Percentiles rank a stretch among this genome's conserved stretches.
Conservation (phyloP, 2,113 vertebrate genomes). For the Ciconia maguari region DNA sequence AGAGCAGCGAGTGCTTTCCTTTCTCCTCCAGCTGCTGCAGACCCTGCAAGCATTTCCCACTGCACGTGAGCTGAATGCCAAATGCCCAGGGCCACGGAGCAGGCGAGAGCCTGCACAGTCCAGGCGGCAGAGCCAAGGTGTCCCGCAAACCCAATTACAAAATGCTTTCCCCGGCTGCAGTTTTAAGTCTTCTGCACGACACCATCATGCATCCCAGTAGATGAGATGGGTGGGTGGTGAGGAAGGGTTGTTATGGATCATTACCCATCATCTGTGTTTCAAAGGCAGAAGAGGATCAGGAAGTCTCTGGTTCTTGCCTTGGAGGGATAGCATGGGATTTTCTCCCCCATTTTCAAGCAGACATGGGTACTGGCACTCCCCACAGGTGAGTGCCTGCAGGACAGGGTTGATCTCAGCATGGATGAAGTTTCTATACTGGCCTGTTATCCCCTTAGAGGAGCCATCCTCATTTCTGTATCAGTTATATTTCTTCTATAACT, state of each 20-base stretch:
- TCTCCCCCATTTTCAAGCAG: neutral
- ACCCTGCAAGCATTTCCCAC: neutral
- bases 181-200: neutral
- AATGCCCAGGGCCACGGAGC: neutral
- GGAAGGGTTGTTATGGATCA: neutral
- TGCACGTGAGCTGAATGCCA: neutral
- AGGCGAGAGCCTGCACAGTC: neutral
- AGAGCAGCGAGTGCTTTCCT: neutral
- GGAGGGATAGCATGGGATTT: neutral
- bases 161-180: neutral
- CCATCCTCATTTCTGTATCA: neutral
- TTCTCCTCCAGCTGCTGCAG: neutral
- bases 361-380: neutral
- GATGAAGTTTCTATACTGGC: fast-evolving
- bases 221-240: neutral
- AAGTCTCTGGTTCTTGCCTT: neutral
- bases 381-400: neutral
- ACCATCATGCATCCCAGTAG: too few species aligned
- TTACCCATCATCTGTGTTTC: neutral
- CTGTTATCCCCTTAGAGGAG: neutral
- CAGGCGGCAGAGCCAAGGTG: neutral
- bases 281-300: neutral
- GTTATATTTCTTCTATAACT: neutral
- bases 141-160: neutral
- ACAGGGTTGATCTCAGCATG: neutral